Evolutionary conservation across 2,113 vertebrate genomes (phyloP), one percentile per base, ranked within the genome.

Genomic region (Oreocharis arfaki): DNA sequence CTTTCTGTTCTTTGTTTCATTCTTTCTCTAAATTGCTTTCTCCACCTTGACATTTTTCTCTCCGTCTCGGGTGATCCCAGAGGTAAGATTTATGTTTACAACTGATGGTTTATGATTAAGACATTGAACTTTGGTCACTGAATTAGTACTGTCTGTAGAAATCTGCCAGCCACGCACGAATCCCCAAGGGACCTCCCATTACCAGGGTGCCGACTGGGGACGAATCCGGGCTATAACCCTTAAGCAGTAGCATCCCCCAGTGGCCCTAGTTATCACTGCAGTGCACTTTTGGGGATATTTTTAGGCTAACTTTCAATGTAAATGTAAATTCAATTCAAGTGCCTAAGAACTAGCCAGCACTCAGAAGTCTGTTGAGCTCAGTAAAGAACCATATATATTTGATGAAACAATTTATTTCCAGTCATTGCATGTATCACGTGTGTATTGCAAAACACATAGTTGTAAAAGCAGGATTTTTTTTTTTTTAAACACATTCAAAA

Each of bases 211-310:
- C 63, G n/a, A 89, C 5, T 30, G 88, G 64, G 1, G 22, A 35
- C 2, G 24, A 59, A 61, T 13, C 9, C 16, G 35, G 59, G 30
- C 44, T 78, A 73, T 73, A 97, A 97, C 91, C 88, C 92, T 97
- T 92, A 79, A 95, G 67, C 97, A 94, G 60, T 47, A 97, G 96
- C 97, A 97, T 65, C 97, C 93, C 78, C 97, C 91, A 84, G 96
- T 97, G 97, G 94, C 59, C 56, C 69, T 47, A 12, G 23, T 39
- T 49, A 75, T 89, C 90, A 92, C 80, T 95, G 81, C 95, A 89
- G 42, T 8, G 78, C 39, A 42, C 33, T 49, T 64, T 28, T 28
- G 22, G 8, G 30, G 12, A 33, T 11, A 16, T 50, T 74, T 68
- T 65, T 30, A 19, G 7, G 23, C 14, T 26, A 24, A 33, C n/a